Conservation (phyloP, 2,113 vertebrate species). For the Corythornis vintsioides region DNA sequence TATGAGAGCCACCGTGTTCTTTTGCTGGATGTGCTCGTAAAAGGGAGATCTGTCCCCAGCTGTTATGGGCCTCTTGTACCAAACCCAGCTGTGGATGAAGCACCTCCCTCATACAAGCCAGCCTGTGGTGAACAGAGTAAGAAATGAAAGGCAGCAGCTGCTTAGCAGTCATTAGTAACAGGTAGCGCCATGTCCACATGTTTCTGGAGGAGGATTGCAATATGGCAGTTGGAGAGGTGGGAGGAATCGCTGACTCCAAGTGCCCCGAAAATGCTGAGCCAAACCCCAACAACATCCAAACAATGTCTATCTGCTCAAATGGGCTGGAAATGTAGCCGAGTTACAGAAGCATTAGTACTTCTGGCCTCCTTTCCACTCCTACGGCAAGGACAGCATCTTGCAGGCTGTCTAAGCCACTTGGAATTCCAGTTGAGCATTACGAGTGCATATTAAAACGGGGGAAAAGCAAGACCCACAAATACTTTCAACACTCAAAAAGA, state of each 20-base stretch:
- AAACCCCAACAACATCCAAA: neutral
- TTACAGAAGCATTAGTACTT: neutral
- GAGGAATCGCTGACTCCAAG: neutral
- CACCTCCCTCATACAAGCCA: neutral
- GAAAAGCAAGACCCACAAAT: neutral
- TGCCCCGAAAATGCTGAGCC: neutral
- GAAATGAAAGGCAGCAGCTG: neutral
- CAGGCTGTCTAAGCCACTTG: neutral
- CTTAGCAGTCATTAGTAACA: neutral
- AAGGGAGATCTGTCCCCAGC: neutral
- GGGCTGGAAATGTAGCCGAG: neutral
- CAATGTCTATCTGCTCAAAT: neutral
- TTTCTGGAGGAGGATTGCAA: neutral
- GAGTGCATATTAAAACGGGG: neutral
- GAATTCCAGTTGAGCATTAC: neutral
- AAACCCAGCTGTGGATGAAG: neutral
- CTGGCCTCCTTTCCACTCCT: neutral
- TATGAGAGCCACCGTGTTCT: accelerated
- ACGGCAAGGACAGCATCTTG: neutral
- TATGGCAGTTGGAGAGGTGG: neutral
- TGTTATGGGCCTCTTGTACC: neutral
- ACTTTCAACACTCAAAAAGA: neutral
- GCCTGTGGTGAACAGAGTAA: neutral
- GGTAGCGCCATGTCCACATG: accelerated
- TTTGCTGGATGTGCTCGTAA: neutral